Conservation (phyloP, 2,113 vertebrate species). For the Clarias magur region DNA sequence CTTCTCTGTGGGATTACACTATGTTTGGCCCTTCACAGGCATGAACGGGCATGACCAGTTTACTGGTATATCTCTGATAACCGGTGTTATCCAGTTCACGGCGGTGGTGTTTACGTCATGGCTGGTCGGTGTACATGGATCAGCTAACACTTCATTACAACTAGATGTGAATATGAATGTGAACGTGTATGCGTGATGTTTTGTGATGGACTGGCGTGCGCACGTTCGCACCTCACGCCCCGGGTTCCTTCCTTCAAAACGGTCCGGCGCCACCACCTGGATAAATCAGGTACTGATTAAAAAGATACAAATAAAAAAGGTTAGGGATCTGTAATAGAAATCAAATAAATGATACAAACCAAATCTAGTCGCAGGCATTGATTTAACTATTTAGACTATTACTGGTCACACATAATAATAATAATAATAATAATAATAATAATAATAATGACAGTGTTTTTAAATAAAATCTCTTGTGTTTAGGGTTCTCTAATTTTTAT, state of each 20-base stretch:
- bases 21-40: no score
- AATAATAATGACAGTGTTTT: neutral
- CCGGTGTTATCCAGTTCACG: no score
- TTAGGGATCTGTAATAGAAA: neutral
- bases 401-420: no score
- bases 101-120: no score
- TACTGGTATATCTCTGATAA: no score
- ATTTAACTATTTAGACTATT: neutral
- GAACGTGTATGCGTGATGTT: neutral
- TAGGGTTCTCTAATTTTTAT: no score
- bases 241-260: neutral
- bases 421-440: no score
- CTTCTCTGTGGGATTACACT: no score
- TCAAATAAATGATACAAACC: neutral
- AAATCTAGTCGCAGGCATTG: neutral
- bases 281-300: neutral
- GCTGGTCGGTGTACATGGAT: no score
- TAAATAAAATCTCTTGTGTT: neutral
- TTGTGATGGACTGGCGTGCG: no score
- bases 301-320: neutral
- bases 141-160: neutral
- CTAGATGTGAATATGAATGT: neutral
- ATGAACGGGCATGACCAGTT: no score
- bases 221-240: neutral
- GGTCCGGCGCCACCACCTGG: neutral